Evolutionary conservation across 2,797 vertebrate species (phyloP), one percentile per base, ranked within the genome.

Genomic region (Pogoniulus pusillus): DNA sequence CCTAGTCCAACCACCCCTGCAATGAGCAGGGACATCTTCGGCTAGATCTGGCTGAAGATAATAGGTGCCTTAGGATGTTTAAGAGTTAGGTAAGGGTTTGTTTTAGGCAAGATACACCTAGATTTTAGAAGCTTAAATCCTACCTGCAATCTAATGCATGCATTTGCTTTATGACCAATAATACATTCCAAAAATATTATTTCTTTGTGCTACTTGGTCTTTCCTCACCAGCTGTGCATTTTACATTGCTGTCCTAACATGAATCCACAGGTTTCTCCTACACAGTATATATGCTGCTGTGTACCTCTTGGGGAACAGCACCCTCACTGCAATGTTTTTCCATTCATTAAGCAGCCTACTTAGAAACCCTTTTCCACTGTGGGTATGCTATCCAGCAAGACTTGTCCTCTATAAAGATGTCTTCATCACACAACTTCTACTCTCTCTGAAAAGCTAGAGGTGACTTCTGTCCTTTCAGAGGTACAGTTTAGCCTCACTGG

Each of bases 281-380:
- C 14, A 39, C 3, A 12, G 5, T n/a, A n/a, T n/a, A n/a, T n/a
- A n/a, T n/a, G 12, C n/a, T 82, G 16, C 35, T n/a, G n/a, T 0
- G 1, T 57, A 29, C 26, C 19, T 68, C 16, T 16, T 7, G n/a
- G 30, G 13, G 17, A 64, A 10, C 6, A 43, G 9, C 45, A 32
- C 6, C 11, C 7, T 65, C 23, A 23, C 8, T 39, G 11, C 10
- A 66, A 12, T 49, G 18, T 8, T 84, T 87, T 83, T n/a, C n/a
- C n/a, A 51, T 51, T 72, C 34, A 34, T n/a, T 60, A 41, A 4
- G 68, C 54, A 72, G 12, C 39, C 10, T n/a, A 16, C 34, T 81
- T 16, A 58, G 62, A 74, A 85, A 57, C 26, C 5, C 2, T 39
- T 10, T 64, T 81, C 3, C 27, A 2, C 63, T 43, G 1, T 43